Base-by-base conservation (phyloP, 2,797 vertebrate species). In the Rhodeus uyekii region DNA sequence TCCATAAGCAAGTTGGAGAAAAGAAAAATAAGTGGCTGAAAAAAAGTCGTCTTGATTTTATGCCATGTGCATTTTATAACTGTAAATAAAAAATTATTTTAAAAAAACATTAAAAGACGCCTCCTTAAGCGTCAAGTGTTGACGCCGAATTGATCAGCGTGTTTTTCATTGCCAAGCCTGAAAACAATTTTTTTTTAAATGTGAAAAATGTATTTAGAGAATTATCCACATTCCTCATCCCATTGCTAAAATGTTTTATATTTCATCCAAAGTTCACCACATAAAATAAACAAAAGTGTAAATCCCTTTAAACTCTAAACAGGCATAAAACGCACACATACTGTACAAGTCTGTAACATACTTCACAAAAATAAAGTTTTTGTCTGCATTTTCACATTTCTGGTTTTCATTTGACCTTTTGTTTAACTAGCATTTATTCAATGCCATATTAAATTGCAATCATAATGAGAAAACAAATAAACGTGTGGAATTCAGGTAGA, bases 31-130 rank as follows among this genome's bases (percentile, higher is more conserved):
- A 48, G 68, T 16, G 8, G 19, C 48, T 74, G 34, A 58, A 74
- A 58, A 74, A 34, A 74, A 72, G 46, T 73, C 46, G 27, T 39
- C 34, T 58, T 75, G 53, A 58, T 60, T 73, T 75, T 12, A 60
- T 60, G 36, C 53, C n/a, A 60, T 60, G 55, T 19, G 14, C 50
- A 29, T 42, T 75, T 75, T 8, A 75, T 58, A 73, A 60, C 8
- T 13, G 73, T 75, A 19, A 75, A 60, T 73, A 60, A 75, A 58
- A 75, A 34, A 32, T n/a, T n/a, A n/a, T n/a, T n/a, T n/a, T n/a
- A 73, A 32, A 29, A 55, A 74, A 39, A 29, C 71, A 53, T 53
- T 16, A 38, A 53, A 73, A 73, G 32, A 73, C 24, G 8, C 22
- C 48, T 73, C 71, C 48, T 73, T 36, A 73, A n/a, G 71, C 12